Percentiles rank a stretch among this genome's conserved stretches.
Conservation (phyloP, 2,888 invertebrate genomes). For the Monoplex corrugatus region DNA sequence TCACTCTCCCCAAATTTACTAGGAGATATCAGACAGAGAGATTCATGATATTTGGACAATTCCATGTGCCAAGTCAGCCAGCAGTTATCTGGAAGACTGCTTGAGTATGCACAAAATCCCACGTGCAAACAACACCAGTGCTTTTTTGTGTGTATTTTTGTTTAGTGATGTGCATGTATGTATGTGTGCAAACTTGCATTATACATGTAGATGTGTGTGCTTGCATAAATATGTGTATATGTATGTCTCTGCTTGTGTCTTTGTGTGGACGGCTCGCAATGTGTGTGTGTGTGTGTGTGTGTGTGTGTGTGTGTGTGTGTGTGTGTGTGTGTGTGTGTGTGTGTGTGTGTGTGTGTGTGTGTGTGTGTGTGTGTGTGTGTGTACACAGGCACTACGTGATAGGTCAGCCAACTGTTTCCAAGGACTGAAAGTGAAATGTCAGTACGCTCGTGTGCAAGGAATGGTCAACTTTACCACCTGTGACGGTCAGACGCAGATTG, state of each 20-base stretch:
- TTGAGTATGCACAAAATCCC: too few relatives aligned
- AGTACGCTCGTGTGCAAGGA: slow-evolving; percentile 66
- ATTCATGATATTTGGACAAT: too few relatives aligned
- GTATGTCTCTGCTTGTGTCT: too few relatives aligned
- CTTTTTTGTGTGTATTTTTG: neutral
- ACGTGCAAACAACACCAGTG: too few relatives aligned
- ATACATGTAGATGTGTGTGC: too few relatives aligned
- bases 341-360: slow-evolving; percentile 23
- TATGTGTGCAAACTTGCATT: too few relatives aligned
- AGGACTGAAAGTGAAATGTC: slow-evolving; percentile 61
- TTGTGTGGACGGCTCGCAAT: too few relatives aligned
- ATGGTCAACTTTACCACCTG: slow-evolving; percentile 67
- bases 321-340: neutral
- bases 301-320: slow-evolving; percentile 25
- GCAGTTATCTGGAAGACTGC: too few relatives aligned
- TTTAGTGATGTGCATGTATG: neutral
- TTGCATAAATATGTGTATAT: too few relatives aligned
- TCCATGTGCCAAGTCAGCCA: too few relatives aligned
- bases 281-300: slow-evolving; percentile 23
- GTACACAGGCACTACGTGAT: slow-evolving; percentile 64
- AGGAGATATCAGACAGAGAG: too few relatives aligned
- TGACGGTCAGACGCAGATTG: slow-evolving; percentile 57
- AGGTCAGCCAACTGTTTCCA: slow-evolving; percentile 68
- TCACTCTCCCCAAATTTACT: too few relatives aligned
- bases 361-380: neutral